Evolutionary conservation across 2,888 invertebrate species (phyloP).

Genomic region (Phengaris alcon): DNA sequence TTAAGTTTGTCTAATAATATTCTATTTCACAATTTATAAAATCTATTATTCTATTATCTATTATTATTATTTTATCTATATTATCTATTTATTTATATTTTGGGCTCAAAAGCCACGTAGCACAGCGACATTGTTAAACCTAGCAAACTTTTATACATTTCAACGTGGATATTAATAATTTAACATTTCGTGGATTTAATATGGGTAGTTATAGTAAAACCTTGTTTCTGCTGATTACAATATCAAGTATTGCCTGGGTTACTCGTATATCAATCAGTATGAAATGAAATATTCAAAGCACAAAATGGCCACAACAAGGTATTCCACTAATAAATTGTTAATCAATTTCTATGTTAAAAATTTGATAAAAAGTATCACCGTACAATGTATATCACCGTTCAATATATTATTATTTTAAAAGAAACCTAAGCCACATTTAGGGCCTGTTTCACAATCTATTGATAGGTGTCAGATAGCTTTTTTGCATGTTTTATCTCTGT

Average conservation of each 20-base stretch:
- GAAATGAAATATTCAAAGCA: neutral
- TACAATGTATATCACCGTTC: too few species aligned
- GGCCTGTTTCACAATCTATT: too few species aligned
- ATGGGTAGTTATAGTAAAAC: neutral
- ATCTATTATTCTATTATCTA: too few species aligned
- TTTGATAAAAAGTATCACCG: neutral
- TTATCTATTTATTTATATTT: too few species aligned
- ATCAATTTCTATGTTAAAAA: neutral
- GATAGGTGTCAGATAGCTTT: too few species aligned
- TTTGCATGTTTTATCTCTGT: too few species aligned
- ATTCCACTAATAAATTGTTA: neutral
- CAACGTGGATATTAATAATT: neutral
- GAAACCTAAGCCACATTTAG: neutral
- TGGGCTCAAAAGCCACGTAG: neutral
- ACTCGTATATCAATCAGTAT: neutral
- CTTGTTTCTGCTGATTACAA: neutral
- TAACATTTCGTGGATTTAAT: neutral
- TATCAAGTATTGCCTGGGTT: neutral
- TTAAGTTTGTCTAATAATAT: neutral
- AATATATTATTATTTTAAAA: neutral
- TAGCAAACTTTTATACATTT: neutral
- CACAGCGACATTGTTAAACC: neutral
- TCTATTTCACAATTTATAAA: neutral
- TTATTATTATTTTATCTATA: too few species aligned
- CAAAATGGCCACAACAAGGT: neutral